Conservation (phyloP, 2,113 vertebrate genomes). For the Muntiacus reevesi region DNA sequence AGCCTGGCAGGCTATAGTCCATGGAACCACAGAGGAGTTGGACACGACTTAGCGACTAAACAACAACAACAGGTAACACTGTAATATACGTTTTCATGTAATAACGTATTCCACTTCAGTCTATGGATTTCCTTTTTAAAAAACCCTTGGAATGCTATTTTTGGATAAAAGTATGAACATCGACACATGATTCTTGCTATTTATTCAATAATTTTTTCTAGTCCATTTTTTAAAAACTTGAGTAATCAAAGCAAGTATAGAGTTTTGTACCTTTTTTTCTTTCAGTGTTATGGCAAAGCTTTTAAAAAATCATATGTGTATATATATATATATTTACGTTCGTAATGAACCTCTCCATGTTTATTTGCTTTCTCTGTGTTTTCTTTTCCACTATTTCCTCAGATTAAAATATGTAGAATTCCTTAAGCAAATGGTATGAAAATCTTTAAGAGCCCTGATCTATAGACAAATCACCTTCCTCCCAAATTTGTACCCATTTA, state of each 20-base stretch:
- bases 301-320: not conserved
- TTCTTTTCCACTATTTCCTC: not conserved
- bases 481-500: not conserved
- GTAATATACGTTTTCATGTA: not conserved
- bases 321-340: not conserved
- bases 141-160: not conserved
- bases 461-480: not conserved
- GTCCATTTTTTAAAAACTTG: not conserved
- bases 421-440: not conserved
- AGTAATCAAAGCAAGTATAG: not conserved
- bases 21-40: not conserved
- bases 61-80: not conserved
- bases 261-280: not conserved
- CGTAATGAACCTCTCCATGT: not conserved
- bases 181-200: not conserved
- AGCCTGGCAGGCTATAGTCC: not conserved
- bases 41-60: not conserved
- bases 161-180: not conserved
- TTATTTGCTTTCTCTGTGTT: not conserved
- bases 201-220: not conserved
- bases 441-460: not conserved
- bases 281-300: not conserved
- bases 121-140: constrained; percentile 13
- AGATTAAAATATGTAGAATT: not conserved
- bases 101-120: not conserved